Percentiles rank a stretch among this genome's conserved stretches.
Evolutionary conservation across 35 echinoderm and acorn worm species (phyloP).

Genomic region (Anneissia japonica): DNA sequence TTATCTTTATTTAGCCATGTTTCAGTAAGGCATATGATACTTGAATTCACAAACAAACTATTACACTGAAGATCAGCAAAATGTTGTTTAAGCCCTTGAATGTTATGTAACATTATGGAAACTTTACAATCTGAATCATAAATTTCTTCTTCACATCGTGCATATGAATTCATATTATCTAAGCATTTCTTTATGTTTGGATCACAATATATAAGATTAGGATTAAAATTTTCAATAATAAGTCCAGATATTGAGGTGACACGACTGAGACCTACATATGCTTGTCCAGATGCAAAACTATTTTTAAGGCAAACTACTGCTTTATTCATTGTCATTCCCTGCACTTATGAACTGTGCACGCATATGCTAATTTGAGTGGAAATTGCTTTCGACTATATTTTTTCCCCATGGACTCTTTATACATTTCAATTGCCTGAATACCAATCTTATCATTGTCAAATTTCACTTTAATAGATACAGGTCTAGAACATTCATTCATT

Average conservation of each 20-base stretch:
- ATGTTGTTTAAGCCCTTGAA: conserved; percentile 4
- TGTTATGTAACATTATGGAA: conserved; percentile 2
- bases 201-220: background rate
- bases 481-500: too few species aligned
- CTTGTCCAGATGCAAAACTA: background rate
- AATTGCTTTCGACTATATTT: conserved; percentile 11
- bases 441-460: too few species aligned
- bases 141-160: background rate
- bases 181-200: background rate
- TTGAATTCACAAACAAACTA: background rate
- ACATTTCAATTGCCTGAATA: too few species aligned
- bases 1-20: conserved; percentile 4
- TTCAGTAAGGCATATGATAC: conserved; percentile 13
- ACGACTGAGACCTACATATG: conserved; percentile 19
- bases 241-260: conserved; percentile 10
- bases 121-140: too few species aligned
- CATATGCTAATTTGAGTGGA: background rate
- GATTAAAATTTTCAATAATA: background rate
- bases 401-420: too few species aligned
- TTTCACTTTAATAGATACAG: too few species aligned
- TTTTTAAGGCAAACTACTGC: conserved; percentile 2
- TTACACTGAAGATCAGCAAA: conserved; percentile 10
- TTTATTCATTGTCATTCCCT: background rate
- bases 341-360: conserved; percentile 3
- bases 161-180: background rate